These are phyloP conservation scores for Nasonia oneida DNA, from an alignment of 2,888 invertebrate genomes.

Conservation along the genomic window DNA sequence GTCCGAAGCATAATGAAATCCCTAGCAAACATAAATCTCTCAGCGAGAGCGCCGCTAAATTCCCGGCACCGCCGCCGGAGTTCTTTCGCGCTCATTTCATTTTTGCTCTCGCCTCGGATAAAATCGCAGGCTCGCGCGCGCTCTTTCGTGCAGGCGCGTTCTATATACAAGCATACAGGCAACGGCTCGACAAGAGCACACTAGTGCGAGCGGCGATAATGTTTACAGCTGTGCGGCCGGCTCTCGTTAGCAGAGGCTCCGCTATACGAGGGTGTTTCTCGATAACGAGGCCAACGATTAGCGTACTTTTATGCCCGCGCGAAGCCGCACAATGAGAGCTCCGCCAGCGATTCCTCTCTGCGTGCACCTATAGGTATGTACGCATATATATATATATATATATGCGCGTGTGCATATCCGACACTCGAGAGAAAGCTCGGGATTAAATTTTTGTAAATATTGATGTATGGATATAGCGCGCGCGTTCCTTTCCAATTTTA, in stretches of 20 bases:
- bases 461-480: neutral
- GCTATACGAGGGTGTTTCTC: conserved; percentile 7
- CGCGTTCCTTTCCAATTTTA: neutral
- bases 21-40: conserved; percentile 8
- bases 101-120: neutral
- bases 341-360: neutral
- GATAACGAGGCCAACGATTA: conserved; percentile 59
- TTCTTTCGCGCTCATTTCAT: conserved; percentile 22
- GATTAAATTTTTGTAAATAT: neutral
- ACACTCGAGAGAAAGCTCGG: neutral
- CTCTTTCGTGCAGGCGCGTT: neutral
- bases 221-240: conserved; percentile 29
- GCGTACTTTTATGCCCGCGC: conserved; percentile 52
- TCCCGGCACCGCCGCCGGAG: neutral
- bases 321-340: conserved; percentile 43
- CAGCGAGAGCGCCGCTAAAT: neutral
- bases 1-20: neutral
- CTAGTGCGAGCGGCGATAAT: conserved; percentile 35
- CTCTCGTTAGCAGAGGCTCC: conserved; percentile 41
- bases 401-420: neutral
- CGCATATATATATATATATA: neutral
- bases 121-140: conserved; percentile 3
- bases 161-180: neutral
- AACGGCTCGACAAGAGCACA: conserved; percentile 3
- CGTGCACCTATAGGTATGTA: neutral